Percentiles rank a stretch among this genome's conserved stretches.
These are phyloP conservation scores for Parascotia fuliginaria DNA, from an alignment of 2,888 invertebrate species.

Conservation along the genomic window DNA sequence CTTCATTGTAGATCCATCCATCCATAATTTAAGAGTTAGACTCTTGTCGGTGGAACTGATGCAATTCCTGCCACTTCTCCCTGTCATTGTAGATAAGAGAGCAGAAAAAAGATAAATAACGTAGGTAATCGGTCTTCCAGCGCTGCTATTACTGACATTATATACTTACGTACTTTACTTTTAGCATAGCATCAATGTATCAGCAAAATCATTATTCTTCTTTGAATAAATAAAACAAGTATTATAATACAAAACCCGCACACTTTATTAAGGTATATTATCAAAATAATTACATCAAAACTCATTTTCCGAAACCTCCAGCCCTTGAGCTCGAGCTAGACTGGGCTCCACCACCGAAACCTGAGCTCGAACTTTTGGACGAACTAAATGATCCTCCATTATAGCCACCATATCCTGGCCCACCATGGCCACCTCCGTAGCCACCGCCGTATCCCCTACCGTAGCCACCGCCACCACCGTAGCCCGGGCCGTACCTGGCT, in stretches of 20 bases:
- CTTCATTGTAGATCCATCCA: too few species aligned
- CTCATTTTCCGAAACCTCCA: constrained; percentile 16
- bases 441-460: constrained; percentile 3
- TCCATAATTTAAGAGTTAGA: too few species aligned
- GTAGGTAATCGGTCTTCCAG: too few species aligned
- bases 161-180: too few species aligned
- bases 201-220: too few species aligned
- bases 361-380: constrained; percentile 58
- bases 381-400: constrained; percentile 40
- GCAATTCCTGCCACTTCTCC: too few species aligned
- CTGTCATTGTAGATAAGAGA: too few species aligned
- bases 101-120: too few species aligned
- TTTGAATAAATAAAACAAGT: not conserved
- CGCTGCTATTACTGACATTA: too few species aligned
- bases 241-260: not conserved
- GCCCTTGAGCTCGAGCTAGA: constrained; percentile 25
- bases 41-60: too few species aligned
- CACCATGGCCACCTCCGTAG: constrained; percentile 28
- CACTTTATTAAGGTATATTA: not conserved
- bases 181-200: too few species aligned
- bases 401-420: constrained; percentile 18
- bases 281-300: not conserved
- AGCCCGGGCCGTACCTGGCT: not conserved
- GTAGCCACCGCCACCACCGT: constrained; percentile 1
- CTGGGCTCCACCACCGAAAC: constrained; percentile 38